Evolutionary conservation across 2,888 invertebrate genomes (phyloP).

Genomic region (Beris chalybata): DNA sequence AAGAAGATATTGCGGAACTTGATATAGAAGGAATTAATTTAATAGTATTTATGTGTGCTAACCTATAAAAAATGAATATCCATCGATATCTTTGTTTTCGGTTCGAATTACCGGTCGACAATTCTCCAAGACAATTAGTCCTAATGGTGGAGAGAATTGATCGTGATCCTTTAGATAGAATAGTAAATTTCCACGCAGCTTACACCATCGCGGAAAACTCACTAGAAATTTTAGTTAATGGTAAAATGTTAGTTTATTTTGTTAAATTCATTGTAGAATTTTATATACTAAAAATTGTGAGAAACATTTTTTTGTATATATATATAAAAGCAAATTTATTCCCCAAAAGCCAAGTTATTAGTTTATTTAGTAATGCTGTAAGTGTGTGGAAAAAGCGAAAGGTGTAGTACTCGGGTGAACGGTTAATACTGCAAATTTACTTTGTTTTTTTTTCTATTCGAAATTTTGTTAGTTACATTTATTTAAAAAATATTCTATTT

Average conservation of each 20-base stretch:
- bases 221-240: slow-evolving; percentile 58
- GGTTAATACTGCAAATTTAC: background rate
- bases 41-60: slow-evolving; percentile 44
- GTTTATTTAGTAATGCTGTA: background rate
- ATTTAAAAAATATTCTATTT: slow-evolving; percentile 5
- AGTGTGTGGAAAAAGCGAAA: slow-evolving; percentile 1
- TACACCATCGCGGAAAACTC: slow-evolving; percentile 83
- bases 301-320: too few species aligned
- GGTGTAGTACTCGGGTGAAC: background rate
- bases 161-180: slow-evolving; percentile 92
- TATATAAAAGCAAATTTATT: background rate
- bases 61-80: slow-evolving; percentile 83
- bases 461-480: background rate
- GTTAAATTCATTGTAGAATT: too few species aligned
- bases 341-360: background rate
- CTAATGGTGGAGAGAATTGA: slow-evolving; percentile 84
- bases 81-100: slow-evolving; percentile 66
- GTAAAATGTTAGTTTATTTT: too few species aligned
- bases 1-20: background rate
- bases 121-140: slow-evolving; percentile 85
- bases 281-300: too few species aligned
- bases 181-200: slow-evolving; percentile 86
- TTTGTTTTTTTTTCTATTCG: background rate
- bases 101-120: slow-evolving; percentile 72
- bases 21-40: slow-evolving; percentile 17